Base-by-base conservation (phyloP, 2,113 vertebrate species). In the Hypanus sabinus region DNA sequence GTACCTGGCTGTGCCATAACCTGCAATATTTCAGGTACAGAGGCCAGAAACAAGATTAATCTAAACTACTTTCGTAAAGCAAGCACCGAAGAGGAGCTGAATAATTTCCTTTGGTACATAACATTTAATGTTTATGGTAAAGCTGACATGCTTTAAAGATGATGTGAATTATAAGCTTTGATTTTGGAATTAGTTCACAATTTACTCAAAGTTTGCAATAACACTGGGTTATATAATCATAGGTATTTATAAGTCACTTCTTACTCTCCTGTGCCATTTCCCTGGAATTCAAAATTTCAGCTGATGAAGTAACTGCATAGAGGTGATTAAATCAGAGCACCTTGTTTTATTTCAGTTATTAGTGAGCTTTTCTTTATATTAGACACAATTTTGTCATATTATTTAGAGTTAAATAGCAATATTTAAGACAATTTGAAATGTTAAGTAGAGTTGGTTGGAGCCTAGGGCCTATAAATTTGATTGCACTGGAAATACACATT, bases 131-230 rank as follows among this genome's bases (percentile, higher is more conserved):
- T 27, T 79, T 79, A n/a, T 11, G 33, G 11, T 79, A 12, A 80
- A 9, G 24, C n/a, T 71, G 33, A 3, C 65, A 71, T 92, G 57
- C n/a, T 90, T 90, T 62, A 36, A 87, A 60, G 60, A 65, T 90
- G 62, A 18, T 91, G 33, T 38, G 9, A 22, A 68, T 18, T 70
- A 22, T 70, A 65, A 65, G 11, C 12, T n/a, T 33, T 70, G 5
- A 27, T 68, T 85, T 91, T 88, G 24, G 57, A 88, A n/a, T 88
- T 62, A 62, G 5, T 70, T 36, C 2, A 68, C 33, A 14, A 0
- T 90, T 16, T 90, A 91, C 88, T 38, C 2, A 90, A 90, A 65
- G n/a, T 65, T 90, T 90, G 55, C 55, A 90, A 90, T 62, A 5
- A 90, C 7, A 90, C 60, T 57, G 85, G 85, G 38, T 55, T 62